These are phyloP conservation scores for Cantharis rustica DNA, from an alignment of 2,888 invertebrate genomes.

Conservation along the genomic window DNA sequence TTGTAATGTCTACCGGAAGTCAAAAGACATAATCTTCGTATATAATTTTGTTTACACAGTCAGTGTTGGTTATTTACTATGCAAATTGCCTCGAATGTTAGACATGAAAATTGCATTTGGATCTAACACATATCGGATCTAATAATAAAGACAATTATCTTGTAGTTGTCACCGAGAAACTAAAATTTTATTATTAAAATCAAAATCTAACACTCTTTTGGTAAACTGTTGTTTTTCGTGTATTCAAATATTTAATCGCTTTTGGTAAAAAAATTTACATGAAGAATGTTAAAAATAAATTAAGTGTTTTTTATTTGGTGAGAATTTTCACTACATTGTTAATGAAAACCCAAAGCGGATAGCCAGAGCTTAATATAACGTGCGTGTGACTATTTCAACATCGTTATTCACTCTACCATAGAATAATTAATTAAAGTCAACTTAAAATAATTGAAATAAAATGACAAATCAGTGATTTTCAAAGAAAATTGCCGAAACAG, in stretches of 20 bases:
- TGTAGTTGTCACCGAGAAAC: background rate
- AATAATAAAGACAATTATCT: background rate
- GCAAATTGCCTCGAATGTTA: background rate
- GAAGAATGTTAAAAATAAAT: background rate
- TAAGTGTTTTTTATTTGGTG: background rate
- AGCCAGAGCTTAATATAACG: background rate
- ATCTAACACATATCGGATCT: background rate
- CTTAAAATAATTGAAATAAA: background rate
- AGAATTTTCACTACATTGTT: background rate
- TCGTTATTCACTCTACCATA: background rate
- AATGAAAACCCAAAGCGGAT: background rate
- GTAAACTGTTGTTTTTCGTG: background rate
- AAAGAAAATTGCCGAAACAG: background rate
- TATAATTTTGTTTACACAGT: background rate
- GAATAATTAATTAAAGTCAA: background rate
- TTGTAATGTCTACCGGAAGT: background rate
- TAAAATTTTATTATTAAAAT: background rate
- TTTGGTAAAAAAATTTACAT: background rate
- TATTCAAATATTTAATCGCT: background rate
- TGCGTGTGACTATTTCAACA: background rate
- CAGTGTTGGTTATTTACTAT: background rate
- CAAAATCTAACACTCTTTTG: background rate
- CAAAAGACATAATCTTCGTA: background rate
- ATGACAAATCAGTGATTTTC: background rate
- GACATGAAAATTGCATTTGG: background rate